Evolutionary conservation across 1,140 invertebrate genomes (phyloP), one percentile per base, ranked within the genome.

Genomic region (Hyphantria cunea): DNA sequence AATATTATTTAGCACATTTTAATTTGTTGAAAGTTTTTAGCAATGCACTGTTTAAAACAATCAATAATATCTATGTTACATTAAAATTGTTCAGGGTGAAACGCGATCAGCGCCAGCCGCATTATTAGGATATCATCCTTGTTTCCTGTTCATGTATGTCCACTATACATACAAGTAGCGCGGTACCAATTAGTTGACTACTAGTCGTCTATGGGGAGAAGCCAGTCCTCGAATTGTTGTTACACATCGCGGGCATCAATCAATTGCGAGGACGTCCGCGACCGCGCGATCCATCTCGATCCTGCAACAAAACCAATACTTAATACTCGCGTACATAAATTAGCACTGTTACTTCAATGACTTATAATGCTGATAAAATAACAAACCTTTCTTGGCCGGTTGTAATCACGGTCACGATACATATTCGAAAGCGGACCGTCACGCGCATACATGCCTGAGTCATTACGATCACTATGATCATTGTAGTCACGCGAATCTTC

Each of bases 181-280:
- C 78, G 74, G 77, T 83, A 87, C 86, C 87, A 89, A 90, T 89
- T 70, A 80, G 67, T 80, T 74, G 74, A 86, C 77, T 81, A 80
- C 87, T 88, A 87, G 79, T 84, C 76, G 84, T 90, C 87, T 87
- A 90, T 90, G 87, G 87, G 76, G 87, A 90, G 87, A 90, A 90
- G 87, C 83, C 80, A 86, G 84, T 86, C 86, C 87, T 86, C 77
- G 74, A 64, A 76, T 72, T 71, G 68, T 73, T 63, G 71, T 79
- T 69, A 68, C 74, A 70, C 68, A 77, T 56, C 67, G 65, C 54
- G 64, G 54, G 72, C 68, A 39, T 25, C 45, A 62, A 82, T 86
- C 73, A 90, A 69, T 89, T 89, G 49, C 87, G 86, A 67, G 74
- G 74, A 59, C 87, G 83, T 33, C 87, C 86, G 49, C 86, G 86